A percentile compares a stretch with the other conserved stretches of the same genome.
phyloP scores from a whole-genome alignment of 2,888 invertebrate genomes.

The Listrodromus nycthemerus region DNA sequence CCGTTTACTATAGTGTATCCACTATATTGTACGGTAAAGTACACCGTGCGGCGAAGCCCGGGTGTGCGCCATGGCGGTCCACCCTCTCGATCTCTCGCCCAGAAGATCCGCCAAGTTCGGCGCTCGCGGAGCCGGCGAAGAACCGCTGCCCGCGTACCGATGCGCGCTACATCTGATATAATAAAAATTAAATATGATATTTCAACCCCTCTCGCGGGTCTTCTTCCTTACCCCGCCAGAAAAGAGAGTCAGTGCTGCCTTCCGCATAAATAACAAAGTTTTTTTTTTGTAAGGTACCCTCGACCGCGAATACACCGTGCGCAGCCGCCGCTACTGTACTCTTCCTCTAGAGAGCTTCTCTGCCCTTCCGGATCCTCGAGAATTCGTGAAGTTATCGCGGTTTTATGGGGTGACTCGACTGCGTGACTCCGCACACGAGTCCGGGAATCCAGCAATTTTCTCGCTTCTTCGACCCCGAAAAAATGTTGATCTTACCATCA shows the following conservation, averaged over 20 bases:
- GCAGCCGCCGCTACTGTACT: slow-evolving; percentile 19
- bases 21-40: slow-evolving; percentile 42
- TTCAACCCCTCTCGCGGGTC: slow-evolving; percentile 72
- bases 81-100: slow-evolving; percentile 63
- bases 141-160: slow-evolving; percentile 52
- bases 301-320: slow-evolving; percentile 22
- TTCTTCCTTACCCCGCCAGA: slow-evolving; percentile 37
- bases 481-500: slow-evolving; percentile 5
- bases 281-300: slow-evolving; percentile 34
- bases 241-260: slow-evolving; percentile 53
- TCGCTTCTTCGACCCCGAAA: slow-evolving; percentile 9
- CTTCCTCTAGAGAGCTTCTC: background rate
- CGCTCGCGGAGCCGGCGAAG: slow-evolving; percentile 38
- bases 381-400: slow-evolving; percentile 66
- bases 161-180: slow-evolving; percentile 77
- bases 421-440: slow-evolving; percentile 41
- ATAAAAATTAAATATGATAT: slow-evolving; percentile 84
- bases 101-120: slow-evolving; percentile 53
- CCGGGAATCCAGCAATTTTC: slow-evolving; percentile 38
- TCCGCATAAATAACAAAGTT: slow-evolving; percentile 78
- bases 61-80: slow-evolving; percentile 66
- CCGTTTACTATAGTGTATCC: slow-evolving; percentile 63
- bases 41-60: slow-evolving; percentile 66
- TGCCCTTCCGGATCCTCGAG: slow-evolving; percentile 45
- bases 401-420: slow-evolving; percentile 59